Conservation (phyloP, 2,888 invertebrate genomes). For the Platycnemis pennipes region DNA sequence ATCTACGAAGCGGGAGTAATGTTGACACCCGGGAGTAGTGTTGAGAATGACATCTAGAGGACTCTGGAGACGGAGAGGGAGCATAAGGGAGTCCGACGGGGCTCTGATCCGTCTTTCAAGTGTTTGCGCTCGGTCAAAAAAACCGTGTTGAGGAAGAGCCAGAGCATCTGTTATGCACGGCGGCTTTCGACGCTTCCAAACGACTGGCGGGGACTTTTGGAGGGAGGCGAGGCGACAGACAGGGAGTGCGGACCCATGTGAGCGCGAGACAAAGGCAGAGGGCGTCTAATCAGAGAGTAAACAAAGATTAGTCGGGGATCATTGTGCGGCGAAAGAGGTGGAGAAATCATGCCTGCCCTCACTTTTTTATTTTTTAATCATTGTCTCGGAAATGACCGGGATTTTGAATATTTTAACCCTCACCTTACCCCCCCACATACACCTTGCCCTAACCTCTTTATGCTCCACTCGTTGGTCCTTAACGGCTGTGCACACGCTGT, state of each 20-base stretch:
- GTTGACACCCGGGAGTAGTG: too few relatives aligned
- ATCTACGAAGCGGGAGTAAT: too few relatives aligned
- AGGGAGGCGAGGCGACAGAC: too few relatives aligned
- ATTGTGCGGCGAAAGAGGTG: neutral
- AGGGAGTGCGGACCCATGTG: neutral
- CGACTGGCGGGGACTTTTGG: too few relatives aligned
- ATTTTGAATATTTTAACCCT: slow-evolving; percentile 41
- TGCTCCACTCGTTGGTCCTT: neutral
- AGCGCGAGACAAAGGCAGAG: neutral
- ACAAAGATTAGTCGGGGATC: slow-evolving; percentile 13
- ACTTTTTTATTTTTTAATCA: neutral
- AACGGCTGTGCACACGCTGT: neutral
- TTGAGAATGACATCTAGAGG: too few relatives aligned
- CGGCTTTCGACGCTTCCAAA: too few relatives aligned
- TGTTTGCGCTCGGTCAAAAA: slow-evolving; percentile 37
- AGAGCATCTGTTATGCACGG: too few relatives aligned
- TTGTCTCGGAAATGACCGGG: slow-evolving; percentile 32
- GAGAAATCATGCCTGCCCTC: neutral
- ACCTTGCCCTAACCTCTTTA: neutral
- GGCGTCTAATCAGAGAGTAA: slow-evolving; percentile 21
- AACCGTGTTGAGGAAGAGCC: too few relatives aligned
- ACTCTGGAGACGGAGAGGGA: too few relatives aligned
- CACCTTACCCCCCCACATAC: slow-evolving; percentile 13
- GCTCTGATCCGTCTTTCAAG: neutral
- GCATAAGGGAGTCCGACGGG: too few relatives aligned